Conservation (phyloP, 2,888 invertebrate species). For the Drosophila algonquin region DNA sequence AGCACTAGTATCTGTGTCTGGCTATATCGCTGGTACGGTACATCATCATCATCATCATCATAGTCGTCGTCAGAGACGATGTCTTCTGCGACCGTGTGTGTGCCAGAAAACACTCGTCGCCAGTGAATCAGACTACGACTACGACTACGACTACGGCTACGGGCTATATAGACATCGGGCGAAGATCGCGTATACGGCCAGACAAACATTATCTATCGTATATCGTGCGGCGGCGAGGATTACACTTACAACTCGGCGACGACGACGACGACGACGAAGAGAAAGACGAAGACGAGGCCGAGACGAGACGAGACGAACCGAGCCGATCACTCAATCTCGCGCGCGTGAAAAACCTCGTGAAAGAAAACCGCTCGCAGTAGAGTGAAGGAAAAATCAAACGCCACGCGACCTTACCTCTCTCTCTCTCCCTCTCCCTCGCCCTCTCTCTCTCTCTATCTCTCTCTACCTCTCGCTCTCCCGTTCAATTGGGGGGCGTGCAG, state of each 20-base stretch:
- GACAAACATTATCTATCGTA: conserved; percentile 78
- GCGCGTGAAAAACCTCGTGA: conserved; percentile 70
- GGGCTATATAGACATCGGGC: conserved; percentile 66
- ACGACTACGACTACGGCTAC: conserved; percentile 51
- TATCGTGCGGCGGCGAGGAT: conserved; percentile 72
- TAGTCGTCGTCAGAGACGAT: conserved; percentile 53
- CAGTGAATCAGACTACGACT: conserved; percentile 70
- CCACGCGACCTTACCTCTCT: conserved; percentile 72
- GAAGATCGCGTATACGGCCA: conserved; percentile 76
- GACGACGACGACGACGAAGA: conserved; percentile 39
- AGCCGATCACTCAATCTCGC: conserved; percentile 44
- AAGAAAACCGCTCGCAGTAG: conserved; percentile 42
- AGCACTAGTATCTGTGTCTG: conserved; percentile 61
- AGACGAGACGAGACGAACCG: conserved; percentile 20
- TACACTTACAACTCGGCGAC: conserved; percentile 71
- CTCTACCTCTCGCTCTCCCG: conserved; percentile 45
- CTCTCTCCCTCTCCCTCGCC: conserved; percentile 23
- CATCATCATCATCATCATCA: conserved; percentile 60
- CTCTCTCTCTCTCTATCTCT: conserved; percentile 30
- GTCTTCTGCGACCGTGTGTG: conserved; percentile 54
- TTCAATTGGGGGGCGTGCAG: conserved; percentile 64
- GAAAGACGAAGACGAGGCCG: conserved; percentile 31
- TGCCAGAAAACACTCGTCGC: conserved; percentile 74
- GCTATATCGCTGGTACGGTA: conserved; percentile 74
- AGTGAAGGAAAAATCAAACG: conserved; percentile 40